These are phyloP conservation scores for Chionoecetes opilio DNA, from an alignment of 1,140 invertebrate species.

Conservation along the genomic window DNA sequence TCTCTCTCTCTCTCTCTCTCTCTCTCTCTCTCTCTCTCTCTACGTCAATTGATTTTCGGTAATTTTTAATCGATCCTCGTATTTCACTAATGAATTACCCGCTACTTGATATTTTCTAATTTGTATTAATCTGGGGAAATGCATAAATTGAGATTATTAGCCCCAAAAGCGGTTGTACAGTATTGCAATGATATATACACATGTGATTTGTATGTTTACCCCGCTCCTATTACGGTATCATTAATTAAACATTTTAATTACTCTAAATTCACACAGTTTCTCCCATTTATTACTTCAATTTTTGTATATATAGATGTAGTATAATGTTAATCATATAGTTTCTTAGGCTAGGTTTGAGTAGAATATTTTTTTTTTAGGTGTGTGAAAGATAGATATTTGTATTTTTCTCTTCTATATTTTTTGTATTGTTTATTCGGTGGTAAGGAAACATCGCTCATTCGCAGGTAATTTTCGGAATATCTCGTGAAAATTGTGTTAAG, in stretches of 20 bases:
- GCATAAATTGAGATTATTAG: background rate
- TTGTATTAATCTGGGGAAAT: background rate
- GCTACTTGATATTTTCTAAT: background rate
- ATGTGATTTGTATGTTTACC: no score
- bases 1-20: background rate
- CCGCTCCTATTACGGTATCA: no score
- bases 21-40: background rate
- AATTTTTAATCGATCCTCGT: background rate
- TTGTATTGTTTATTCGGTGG: background rate
- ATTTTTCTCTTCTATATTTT: background rate
- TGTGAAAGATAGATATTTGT: background rate
- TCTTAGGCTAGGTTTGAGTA: no score
- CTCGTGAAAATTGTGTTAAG: conserved; percentile 51
- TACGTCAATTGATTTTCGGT: background rate
- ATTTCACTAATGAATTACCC: background rate
- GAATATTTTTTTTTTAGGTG: no score
- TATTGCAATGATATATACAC: no score
- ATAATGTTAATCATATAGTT: no score
- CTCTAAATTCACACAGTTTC: background rate
- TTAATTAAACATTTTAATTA: no score
- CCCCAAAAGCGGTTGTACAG: background rate
- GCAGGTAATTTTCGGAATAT: no score
- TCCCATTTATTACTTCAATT: background rate
- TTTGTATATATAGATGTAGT: no score
- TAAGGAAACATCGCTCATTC: background rate